Base-by-base conservation (phyloP, 2,888 invertebrate species). In the Cryptops parisi region DNA sequence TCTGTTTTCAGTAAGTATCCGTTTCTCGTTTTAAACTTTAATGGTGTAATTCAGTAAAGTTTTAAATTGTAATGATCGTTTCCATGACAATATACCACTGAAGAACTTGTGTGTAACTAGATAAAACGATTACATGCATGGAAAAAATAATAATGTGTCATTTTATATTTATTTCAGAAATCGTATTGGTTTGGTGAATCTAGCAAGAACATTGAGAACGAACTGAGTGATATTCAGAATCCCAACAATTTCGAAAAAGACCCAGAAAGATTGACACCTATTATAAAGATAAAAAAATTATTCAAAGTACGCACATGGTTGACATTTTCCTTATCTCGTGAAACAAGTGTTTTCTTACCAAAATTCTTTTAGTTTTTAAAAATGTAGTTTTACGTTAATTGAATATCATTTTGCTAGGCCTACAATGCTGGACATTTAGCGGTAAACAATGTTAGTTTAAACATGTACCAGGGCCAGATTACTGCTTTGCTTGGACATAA, bases 391-490 rank as follows among this genome's bases (percentile, higher is more conserved):
- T n/a, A 22, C 22, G 5, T 57, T 17, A 19, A 6, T 47, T 23
- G 19, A 21, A 12, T 15, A 33, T 21, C 12, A 21, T 1, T 39
- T 46, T 39, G 15, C 4, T 23, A 58, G 57, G 52, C 54, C 12
- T 58, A 54, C 55, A 44, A 51, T 6, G 60, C 57, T 53, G 40
- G n/a, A 15, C 76, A 64, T 62, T 65, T 72, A 24, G 84, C 79
- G 1, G 83, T 84, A 0, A 75, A 80, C 56, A 77, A 80, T 54
- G 69, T 89, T 48, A 77, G 77, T n/a, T 63, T 89, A 56, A 84
- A 85, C 62, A 82, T 93, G 77, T 91, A 84, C 64, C 81, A 85
- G 64, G 81, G 84, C 56, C 89, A 93, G 71, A 89, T 91, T 57
- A 90, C 90, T 0, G 87, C 85, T 1, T 65, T 85, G n/a, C 69